Evolutionary conservation across 2,113 vertebrate genomes (phyloP).

Genomic region (Tachysurus vachellii): DNA sequence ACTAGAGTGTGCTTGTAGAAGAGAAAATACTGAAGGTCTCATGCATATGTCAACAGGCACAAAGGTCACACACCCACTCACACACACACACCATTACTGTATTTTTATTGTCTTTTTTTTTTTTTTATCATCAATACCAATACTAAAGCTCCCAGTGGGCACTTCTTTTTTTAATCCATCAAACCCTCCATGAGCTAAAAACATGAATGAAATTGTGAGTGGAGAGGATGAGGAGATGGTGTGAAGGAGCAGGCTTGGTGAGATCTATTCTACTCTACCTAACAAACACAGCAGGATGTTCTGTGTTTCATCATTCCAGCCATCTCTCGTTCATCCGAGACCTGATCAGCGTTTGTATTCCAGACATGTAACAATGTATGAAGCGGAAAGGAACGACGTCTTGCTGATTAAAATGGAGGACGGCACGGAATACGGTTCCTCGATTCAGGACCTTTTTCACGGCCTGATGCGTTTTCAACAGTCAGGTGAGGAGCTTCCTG

Average conservation of each 20-base stretch:
- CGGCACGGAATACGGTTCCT: conserved; percentile 56
- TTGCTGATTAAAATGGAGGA: conserved; percentile 36
- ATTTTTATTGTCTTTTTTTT: neutral
- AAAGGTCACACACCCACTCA: no score
- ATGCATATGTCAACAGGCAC: no score
- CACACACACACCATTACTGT: no score
- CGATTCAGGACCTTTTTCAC: conserved; percentile 63
- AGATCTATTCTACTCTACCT: neutral
- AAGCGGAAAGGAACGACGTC: conserved; percentile 3
- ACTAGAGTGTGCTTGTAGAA: neutral
- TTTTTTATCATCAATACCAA: neutral
- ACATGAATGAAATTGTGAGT: neutral
- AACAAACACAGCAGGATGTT: neutral
- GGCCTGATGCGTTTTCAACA: conserved; percentile 50
- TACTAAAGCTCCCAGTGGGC: neutral
- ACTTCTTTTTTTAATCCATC: neutral
- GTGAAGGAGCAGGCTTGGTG: neutral
- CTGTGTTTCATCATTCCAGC: no score
- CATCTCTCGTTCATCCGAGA: neutral
- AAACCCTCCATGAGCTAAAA: neutral
- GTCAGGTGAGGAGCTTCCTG: conserved; percentile 43
- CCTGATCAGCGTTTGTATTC: neutral
- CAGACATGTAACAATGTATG: neutral
- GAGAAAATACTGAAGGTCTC: neutral
- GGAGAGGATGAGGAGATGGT: neutral